Evolutionary conservation across 1,140 invertebrate species (phyloP), one percentile per base, ranked within the genome.

Genomic region (Drosophila parabipectinata): DNA sequence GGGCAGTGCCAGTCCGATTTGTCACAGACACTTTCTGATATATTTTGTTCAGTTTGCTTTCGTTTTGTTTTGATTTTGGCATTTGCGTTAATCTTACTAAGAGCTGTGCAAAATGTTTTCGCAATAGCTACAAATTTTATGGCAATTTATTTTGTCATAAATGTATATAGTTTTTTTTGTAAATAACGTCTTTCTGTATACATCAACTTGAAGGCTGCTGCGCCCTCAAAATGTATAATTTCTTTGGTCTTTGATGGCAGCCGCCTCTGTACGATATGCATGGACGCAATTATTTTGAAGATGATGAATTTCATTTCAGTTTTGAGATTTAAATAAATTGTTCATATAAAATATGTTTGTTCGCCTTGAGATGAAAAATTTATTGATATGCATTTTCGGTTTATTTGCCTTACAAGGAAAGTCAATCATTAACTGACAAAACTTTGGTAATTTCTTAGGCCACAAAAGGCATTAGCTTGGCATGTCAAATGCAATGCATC

Each of bases 141-240:
- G 75, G 82, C 75, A 79, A 76, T 87, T 87, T 82, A 88, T 85
- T 85, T 87, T 87, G 81, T 85, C 80, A 83, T 69, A 78, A 82
- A 61, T 62, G 72, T 72, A 79, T 79, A 84, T 79, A 72, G 64
- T 84, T 76, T 77, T 59, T 76, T 82, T 56, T 26, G 66, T 63
- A 63, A 67, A 67, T 67, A 67, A 67, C 59, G 34, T 67, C 56
- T 50, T 64, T 63, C 59, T 63, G 30, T 61, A 61, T 37, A 47
- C 39, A 44, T 9, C 21, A 21, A 61, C 55, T 54, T 68, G 60
- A 81, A 81, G 79, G 76, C 62, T 77, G 77, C 59, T 76, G 72
- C 67, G 76, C 76, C 69, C 66, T 52, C 45, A 67, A 67, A 67
- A 52, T 28, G 15, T 44, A 78, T 53, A 56, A 56, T 72, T 61